Conservation (phyloP, 2,888 invertebrate species). For the Diploptera punctata region DNA sequence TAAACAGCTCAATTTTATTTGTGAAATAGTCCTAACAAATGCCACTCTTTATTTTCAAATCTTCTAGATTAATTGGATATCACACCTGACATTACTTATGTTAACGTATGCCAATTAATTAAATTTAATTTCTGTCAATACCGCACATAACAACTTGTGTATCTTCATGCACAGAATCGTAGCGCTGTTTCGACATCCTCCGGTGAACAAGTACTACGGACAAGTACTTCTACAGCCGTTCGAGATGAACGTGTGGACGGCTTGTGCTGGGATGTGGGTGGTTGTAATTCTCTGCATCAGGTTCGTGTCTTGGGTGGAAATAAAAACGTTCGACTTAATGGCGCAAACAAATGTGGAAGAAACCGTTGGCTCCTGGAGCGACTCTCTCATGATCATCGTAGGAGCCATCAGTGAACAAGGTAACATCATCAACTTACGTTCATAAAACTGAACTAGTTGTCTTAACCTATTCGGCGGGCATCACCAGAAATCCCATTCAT, state of each 20-base stretch:
- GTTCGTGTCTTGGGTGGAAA: conserved; percentile 20
- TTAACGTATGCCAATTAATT: no score
- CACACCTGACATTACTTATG: no score
- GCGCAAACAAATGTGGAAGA: conserved; percentile 2
- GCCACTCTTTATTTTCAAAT: no score
- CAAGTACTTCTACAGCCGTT: conserved; percentile 70
- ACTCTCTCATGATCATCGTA: conserved; percentile 26
- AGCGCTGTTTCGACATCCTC: conserved; percentile 75
- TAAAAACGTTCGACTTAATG: neutral
- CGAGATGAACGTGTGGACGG: conserved; percentile 68
- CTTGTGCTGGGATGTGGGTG: conserved; percentile 52
- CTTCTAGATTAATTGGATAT: no score
- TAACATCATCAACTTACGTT: neutral
- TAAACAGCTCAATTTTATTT: no score
- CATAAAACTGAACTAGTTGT: no score
- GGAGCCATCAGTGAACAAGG: conserved; percentile 33
- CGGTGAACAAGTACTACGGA: conserved; percentile 73
- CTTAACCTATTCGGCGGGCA: no score
- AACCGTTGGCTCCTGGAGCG: conserved; percentile 26
- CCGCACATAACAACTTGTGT: no score
- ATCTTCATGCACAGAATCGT: neutral
- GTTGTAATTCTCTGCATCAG: conserved; percentile 18
- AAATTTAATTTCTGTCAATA: no score
- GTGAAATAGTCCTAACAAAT: no score
- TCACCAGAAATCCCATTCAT: no score